These are phyloP conservation scores for Microchirus variegatus DNA, from an alignment of 2,797 vertebrate genomes.

Conservation along the genomic window DNA sequence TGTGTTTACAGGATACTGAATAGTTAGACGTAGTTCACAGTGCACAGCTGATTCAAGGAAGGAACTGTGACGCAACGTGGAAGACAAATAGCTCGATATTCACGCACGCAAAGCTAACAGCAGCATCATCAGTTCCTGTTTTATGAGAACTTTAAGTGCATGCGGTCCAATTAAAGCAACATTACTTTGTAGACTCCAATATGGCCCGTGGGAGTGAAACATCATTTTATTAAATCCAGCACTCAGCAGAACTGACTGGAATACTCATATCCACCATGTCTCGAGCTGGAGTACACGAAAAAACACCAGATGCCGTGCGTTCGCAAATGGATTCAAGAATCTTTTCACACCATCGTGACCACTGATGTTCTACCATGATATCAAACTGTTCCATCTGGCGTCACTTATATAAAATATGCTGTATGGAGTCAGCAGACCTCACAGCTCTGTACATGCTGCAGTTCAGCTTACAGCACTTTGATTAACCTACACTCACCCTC, in stretches of 20 bases:
- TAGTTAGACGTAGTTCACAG: constrained; percentile 54
- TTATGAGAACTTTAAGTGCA: constrained; percentile 9
- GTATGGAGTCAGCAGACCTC: no score
- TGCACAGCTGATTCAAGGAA: constrained; percentile 39
- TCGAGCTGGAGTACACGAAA: constrained; percentile 3
- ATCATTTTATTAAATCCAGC: constrained; percentile 41
- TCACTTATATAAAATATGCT: no score
- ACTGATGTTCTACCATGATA: background rate
- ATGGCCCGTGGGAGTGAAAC: constrained; percentile 8
- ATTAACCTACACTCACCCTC: no score
- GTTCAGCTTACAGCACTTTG: no score
- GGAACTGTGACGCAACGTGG: constrained; percentile 48
- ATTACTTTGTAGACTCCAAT: constrained; percentile 11
- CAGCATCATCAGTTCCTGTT: constrained; percentile 15
- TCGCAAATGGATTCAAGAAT: constrained; percentile 4
- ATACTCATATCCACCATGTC: constrained; percentile 3
- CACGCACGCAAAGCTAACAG: constrained; percentile 41
- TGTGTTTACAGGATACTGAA: constrained; percentile 73
- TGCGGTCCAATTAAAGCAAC: constrained; percentile 25
- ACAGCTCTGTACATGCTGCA: no score
- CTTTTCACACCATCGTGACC: constrained; percentile 9
- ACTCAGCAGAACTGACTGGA: constrained; percentile 16
- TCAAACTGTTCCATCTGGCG: no score
- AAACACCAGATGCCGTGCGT: background rate
- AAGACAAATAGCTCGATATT: constrained; percentile 44